Percentiles rank a stretch among this genome's conserved stretches.
Evolutionary conservation across 1,140 invertebrate genomes (phyloP).

Genomic region (Heliconius himera): DNA sequence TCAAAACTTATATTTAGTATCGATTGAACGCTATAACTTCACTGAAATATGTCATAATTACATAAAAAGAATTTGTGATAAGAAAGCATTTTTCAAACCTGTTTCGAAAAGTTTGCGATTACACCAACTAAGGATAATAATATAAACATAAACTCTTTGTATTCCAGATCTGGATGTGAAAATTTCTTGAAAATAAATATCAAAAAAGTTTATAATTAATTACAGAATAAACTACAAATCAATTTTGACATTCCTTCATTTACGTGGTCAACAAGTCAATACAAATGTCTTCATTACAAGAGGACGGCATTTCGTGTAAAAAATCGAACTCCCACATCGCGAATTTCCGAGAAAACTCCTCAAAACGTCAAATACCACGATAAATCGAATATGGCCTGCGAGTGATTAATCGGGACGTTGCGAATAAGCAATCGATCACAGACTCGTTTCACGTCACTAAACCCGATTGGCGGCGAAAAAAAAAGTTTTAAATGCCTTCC

Average conservation of each 20-base stretch:
- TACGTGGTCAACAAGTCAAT: conserved; percentile 53
- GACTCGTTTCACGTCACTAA: conserved; percentile 52
- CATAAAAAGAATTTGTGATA: neutral
- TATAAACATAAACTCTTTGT: conserved; percentile 14
- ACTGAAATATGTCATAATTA: neutral
- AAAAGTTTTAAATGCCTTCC: conserved; percentile 35
- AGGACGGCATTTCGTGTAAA: conserved; percentile 51
- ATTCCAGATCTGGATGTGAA: conserved; percentile 13
- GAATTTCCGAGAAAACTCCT: conserved; percentile 68
- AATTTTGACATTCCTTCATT: conserved; percentile 50
- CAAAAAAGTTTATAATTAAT: conserved; percentile 40
- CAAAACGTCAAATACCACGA: conserved; percentile 67
- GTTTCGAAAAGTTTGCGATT: neutral
- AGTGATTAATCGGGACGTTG: conserved; percentile 58
- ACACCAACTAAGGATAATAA: neutral
- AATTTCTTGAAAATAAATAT: conserved; percentile 19
- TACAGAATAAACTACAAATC: conserved; percentile 44
- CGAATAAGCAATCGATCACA: conserved; percentile 63
- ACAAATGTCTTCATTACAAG: conserved; percentile 74
- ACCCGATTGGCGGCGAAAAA: conserved; percentile 33
- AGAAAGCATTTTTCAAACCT: neutral
- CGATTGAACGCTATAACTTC: neutral
- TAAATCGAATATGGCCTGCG: conserved; percentile 64
- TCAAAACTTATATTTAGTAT: neutral
- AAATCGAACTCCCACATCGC: conserved; percentile 71